Evolutionary conservation across 2,113 vertebrate species (phyloP), one percentile per base, ranked within the genome.

Genomic region (Epinephelus cyanopodus): DNA sequence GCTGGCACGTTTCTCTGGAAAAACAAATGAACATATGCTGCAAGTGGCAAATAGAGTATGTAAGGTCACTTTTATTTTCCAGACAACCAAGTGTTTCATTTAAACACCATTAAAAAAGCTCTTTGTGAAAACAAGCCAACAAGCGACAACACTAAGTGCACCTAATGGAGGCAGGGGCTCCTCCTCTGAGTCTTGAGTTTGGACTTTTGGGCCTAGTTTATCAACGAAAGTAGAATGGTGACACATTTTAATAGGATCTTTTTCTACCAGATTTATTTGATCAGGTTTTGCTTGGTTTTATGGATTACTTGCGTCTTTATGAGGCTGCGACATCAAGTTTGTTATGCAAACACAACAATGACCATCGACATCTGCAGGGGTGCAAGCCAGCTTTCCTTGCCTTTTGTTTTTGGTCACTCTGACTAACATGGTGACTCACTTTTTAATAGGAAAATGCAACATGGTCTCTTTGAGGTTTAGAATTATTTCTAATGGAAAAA

Each of bases 341-440:
- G 12, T 37, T 70, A 33, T 70, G 18, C 68, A 27, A 42, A 84
- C 52, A 58, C 58, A 52, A 68, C 33, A 67, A 58, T 63, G 9
- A 62, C 45, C 29, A 33, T 3, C 61, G 73, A 45, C 81, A 58
- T 76, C 60, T 80, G 50, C 27, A 42, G 33, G 1, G 21, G 52
- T 19, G 14, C 4, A 3, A 47, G 57, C 74, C 48, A 73, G 77
- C 10, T 78, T 77, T 79, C 75, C 65, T 29, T 67, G 10, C 56
- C 57, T 66, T 77, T 70, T 75, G 79, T 75, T 76, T 85, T 69
- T 66, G 63, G 84, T 85, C 75, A 78, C 77, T 65, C 39, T 81
- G 75, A 89, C 76, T 71, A 81, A 89, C 70, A 78, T 15, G 19
- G 60, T 83, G 85, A 89, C 50, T 89, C 85, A 87, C 10, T 47